Percentiles rank a stretch among this genome's conserved stretches.
These are phyloP conservation scores for Neoniphon sammara DNA, from an alignment of 2,797 vertebrate species.

Conservation along the genomic window DNA sequence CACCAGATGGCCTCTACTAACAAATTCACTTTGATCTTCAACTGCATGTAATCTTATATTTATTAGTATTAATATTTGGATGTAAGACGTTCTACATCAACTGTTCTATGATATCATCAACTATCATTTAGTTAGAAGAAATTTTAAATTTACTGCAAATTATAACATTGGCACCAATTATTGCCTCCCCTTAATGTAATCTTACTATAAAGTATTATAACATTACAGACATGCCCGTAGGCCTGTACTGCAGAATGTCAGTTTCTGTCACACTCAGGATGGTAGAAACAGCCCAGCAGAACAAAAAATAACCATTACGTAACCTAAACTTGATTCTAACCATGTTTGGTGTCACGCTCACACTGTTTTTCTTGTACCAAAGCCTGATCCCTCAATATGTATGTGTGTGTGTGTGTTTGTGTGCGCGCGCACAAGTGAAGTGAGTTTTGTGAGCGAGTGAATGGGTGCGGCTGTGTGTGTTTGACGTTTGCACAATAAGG, in stretches of 20 bases:
- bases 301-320: constrained; percentile 44
- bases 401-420: constrained; percentile 36
- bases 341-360: constrained; percentile 55
- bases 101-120: constrained; percentile 17
- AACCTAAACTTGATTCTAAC: constrained; percentile 35
- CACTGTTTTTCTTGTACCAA: constrained; percentile 59
- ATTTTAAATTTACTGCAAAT: constrained; percentile 31
- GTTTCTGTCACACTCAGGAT: constrained; percentile 42
- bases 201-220: constrained; percentile 42
- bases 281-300: constrained; percentile 40
- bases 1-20: constrained; percentile 48
- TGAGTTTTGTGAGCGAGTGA: constrained; percentile 56
- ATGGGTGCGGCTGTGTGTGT: constrained; percentile 54
- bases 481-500: constrained; percentile 65
- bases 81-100: constrained; percentile 12
- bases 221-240: constrained; percentile 21
- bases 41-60: neutral
- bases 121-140: constrained; percentile 19
- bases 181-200: constrained; percentile 5
- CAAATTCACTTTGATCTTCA: constrained; percentile 18
- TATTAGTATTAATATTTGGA: neutral
- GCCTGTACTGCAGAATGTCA: constrained; percentile 37
- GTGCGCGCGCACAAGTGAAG: constrained; percentile 30
- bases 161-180: constrained; percentile 22
- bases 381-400: constrained; percentile 45